Evolutionary conservation across 2,888 invertebrate species (phyloP), one percentile per base, ranked within the genome.

Genomic region (Cephus sareptanus): DNA sequence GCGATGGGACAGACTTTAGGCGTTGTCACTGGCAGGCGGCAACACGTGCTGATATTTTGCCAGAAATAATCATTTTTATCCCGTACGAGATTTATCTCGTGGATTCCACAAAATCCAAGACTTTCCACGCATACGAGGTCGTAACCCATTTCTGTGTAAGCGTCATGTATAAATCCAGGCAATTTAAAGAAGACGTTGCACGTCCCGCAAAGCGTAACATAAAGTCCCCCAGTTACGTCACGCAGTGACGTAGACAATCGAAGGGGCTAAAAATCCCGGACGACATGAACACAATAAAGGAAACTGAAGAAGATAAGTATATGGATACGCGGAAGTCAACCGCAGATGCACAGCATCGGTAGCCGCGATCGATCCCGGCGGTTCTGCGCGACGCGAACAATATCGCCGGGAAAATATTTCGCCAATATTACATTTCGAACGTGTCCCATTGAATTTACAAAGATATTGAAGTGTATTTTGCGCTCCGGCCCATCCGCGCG

Each of bases 381-480:
- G 30, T 34, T n/a, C 23, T 31, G 34, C 35, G 30, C 31, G 77
- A 78, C 78, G 79, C 81, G 85, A 86, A 85, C 85, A 85, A 86
- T 87, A 87, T 84, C 81, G 81, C 34, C 78, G 83, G 35, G 79
- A 80, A 79, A 80, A 81, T 83, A 80, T 81, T 85, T 79, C 79
- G 79, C 68, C 79, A 81, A 86, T 87, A 88, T 88, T 88, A 85
- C 87, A 81, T 86, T 85, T 83, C 83, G 74, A 75, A 81, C 81
- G 83, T 83, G 81, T 79, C 76, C 84, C 86, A 88, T 88, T 88
- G 85, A 89, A 89, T 89, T 89, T 85, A 83, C 85, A 87, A 88
- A 86, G 84, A 85, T 85, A 85, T 84, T 80, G 82, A 83, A 82
- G 82, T 81, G 31, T 56, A 56, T 56, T 56, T 23, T 80, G 80